phyloP scores from a whole-genome alignment of 2,888 invertebrate species.

The Sisyra terminalis region DNA sequence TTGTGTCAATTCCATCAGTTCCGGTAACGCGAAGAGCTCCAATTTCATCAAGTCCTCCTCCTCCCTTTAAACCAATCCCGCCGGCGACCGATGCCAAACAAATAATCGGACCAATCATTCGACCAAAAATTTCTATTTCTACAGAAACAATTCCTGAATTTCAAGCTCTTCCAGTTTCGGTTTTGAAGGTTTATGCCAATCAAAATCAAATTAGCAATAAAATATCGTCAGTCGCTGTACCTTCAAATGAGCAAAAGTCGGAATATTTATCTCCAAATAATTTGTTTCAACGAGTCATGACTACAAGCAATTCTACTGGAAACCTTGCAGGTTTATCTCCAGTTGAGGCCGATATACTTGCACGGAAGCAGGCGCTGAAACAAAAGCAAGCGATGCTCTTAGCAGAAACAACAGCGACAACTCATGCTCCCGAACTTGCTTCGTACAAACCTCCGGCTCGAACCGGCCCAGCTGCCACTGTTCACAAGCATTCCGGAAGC shows the following conservation, averaged over 20 bases:
- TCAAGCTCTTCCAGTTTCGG: constrained; percentile 36
- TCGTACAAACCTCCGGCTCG: constrained; percentile 25
- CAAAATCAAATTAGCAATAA: too few species aligned
- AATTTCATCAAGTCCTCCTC: constrained; percentile 40
- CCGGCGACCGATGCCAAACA: constrained; percentile 25
- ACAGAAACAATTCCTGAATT: constrained; percentile 31
- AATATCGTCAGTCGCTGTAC: constrained; percentile 17
- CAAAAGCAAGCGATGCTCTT: constrained; percentile 33
- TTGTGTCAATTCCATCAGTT: neutral
- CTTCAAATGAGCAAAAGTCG: neutral
- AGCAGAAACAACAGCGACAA: constrained; percentile 29
- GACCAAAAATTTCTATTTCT: constrained; percentile 17
- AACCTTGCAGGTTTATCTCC: constrained; percentile 59
- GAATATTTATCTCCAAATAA: neutral
- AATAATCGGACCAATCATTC: constrained; percentile 12
- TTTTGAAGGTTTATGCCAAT: constrained; percentile 32
- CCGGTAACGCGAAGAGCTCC: neutral
- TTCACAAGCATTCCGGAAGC: constrained; percentile 19
- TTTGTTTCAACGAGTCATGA: constrained; percentile 17
- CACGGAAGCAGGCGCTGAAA: constrained; percentile 50
- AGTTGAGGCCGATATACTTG: constrained; percentile 54
- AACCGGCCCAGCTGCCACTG: constrained; percentile 19
- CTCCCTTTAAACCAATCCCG: constrained; percentile 66
- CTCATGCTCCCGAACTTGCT: constrained; percentile 23
- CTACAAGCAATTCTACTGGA: constrained; percentile 37